A percentile compares a stretch with the other conserved stretches of the same genome.
Evolutionary conservation across 2,888 invertebrate species (phyloP).

Genomic region (Agrenia bidenticulata): DNA sequence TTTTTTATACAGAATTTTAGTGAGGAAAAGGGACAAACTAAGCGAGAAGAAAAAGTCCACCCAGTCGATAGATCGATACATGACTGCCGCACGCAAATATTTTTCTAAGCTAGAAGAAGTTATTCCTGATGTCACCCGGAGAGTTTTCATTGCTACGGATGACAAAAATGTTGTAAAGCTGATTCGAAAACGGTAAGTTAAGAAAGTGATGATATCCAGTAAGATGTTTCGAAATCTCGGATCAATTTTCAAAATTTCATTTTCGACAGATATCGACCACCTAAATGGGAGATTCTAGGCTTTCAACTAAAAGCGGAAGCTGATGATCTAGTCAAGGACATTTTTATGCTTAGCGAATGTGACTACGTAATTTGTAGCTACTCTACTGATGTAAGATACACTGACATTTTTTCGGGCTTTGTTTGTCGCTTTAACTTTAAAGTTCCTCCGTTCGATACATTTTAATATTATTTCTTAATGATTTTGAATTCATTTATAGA

Average conservation of each 20-base stretch:
- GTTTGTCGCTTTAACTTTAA: not conserved
- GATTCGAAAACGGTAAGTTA: constrained; percentile 30
- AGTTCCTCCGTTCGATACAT: no score
- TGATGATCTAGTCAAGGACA: constrained; percentile 43
- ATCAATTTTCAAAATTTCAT: not conserved
- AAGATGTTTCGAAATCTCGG: no score
- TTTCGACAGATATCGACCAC: constrained; percentile 35
- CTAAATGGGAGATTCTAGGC: constrained; percentile 41
- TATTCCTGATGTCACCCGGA: constrained; percentile 24
- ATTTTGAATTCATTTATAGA: constrained; percentile 23
- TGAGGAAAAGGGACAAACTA: constrained; percentile 39
- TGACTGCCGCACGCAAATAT: constrained; percentile 38
- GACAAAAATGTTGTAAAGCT: constrained; percentile 40
- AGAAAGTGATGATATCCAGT: no score
- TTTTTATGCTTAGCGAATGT: constrained; percentile 37
- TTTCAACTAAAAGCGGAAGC: constrained; percentile 31
- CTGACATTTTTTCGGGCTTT: not conserved
- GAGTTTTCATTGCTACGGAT: constrained; percentile 41
- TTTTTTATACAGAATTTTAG: constrained; percentile 28
- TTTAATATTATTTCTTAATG: not conserved
- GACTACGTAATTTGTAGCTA: constrained; percentile 39
- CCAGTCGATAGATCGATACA: constrained; percentile 40
- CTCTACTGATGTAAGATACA: constrained; percentile 40
- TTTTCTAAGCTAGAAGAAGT: constrained; percentile 33
- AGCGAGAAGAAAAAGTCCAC: constrained; percentile 40